phyloP scores from a whole-genome alignment of 2,888 invertebrate species.

The Drosophila monieri region DNA sequence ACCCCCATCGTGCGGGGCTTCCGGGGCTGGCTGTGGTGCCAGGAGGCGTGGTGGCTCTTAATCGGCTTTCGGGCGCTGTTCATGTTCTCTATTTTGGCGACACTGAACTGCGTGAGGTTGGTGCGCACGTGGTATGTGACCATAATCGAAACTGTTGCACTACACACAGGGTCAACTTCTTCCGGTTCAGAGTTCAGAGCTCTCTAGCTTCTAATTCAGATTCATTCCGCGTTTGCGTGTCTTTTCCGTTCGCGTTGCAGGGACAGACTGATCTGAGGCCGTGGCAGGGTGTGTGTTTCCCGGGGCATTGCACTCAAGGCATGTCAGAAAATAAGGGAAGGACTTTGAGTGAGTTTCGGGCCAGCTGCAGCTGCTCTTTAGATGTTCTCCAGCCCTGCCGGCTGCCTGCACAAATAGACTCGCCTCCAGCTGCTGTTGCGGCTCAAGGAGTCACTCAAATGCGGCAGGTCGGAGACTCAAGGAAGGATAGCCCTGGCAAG shows the following conservation, averaged over 20 bases:
- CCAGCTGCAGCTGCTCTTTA: slow-evolving; percentile 16
- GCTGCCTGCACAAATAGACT: not conserved
- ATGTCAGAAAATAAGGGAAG: slow-evolving; percentile 20
- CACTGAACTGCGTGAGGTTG: slow-evolving; percentile 57
- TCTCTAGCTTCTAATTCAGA: not conserved
- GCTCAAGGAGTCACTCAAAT: slow-evolving; percentile 13
- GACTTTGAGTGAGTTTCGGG: slow-evolving; percentile 25
- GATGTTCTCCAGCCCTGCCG: not conserved
- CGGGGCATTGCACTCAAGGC: slow-evolving; percentile 9
- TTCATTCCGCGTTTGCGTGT: slow-evolving; percentile 21
- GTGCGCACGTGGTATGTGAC: slow-evolving; percentile 62
- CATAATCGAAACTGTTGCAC: slow-evolving; percentile 50
- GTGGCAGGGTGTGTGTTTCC: not conserved
- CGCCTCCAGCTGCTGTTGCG: slow-evolving; percentile 13
- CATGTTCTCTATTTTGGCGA: slow-evolving; percentile 26
- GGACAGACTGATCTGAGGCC: slow-evolving; percentile 53
- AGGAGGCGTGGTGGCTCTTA: not conserved
- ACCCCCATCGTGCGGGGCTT: not conserved
- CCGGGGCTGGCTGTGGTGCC: not conserved
- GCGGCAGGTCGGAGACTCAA: slow-evolving; percentile 14
- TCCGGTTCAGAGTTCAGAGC: no score
- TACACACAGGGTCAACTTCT: not conserved
- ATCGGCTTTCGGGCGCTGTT: slow-evolving; percentile 12
- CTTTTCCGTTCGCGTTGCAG: slow-evolving; percentile 27
- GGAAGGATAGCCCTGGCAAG: slow-evolving; percentile 13